Evolutionary conservation across 2,797 vertebrate species (phyloP).

Genomic region (Channa striata): DNA sequence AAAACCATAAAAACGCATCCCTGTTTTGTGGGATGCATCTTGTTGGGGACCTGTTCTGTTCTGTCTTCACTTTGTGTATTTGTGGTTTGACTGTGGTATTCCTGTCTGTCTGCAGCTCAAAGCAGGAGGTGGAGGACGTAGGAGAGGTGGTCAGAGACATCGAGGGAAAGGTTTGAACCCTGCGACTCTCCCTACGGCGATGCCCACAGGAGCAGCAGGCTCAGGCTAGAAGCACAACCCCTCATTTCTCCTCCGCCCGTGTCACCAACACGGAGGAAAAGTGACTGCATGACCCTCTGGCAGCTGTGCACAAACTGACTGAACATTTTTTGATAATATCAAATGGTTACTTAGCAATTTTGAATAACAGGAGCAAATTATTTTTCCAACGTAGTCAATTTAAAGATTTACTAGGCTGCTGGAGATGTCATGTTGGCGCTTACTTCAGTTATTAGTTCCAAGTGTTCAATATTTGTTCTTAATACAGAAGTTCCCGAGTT

Average conservation of each 20-base stretch:
- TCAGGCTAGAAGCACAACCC: constrained; percentile 54
- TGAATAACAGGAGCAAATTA: constrained; percentile 8
- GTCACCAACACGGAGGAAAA: constrained; percentile 15
- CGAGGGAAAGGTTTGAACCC: constrained; percentile 74
- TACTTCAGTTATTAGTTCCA: background rate
- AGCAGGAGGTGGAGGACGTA: constrained; percentile 74
- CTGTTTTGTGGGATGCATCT: too few species aligned
- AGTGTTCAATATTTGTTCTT: constrained; percentile 7
- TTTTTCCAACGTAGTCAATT: constrained; percentile 14
- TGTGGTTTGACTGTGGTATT: background rate
- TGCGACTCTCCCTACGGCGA: constrained; percentile 13
- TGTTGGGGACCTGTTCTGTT: too few species aligned
- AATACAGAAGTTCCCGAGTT: background rate
- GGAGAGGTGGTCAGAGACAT: constrained; percentile 82
- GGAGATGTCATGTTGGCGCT: background rate
- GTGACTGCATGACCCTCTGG: constrained; percentile 30
- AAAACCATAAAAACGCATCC: background rate
- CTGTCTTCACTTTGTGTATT: background rate
- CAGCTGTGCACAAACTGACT: constrained; percentile 14
- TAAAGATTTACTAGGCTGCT: constrained; percentile 12
- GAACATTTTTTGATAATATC: background rate
- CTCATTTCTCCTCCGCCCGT: background rate
- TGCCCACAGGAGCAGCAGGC: constrained; percentile 70
- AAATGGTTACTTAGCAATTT: constrained; percentile 5
- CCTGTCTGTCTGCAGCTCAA: constrained; percentile 71